Base-by-base conservation (phyloP, 2,888 invertebrate species). In the Ceriagrion tenellum region DNA sequence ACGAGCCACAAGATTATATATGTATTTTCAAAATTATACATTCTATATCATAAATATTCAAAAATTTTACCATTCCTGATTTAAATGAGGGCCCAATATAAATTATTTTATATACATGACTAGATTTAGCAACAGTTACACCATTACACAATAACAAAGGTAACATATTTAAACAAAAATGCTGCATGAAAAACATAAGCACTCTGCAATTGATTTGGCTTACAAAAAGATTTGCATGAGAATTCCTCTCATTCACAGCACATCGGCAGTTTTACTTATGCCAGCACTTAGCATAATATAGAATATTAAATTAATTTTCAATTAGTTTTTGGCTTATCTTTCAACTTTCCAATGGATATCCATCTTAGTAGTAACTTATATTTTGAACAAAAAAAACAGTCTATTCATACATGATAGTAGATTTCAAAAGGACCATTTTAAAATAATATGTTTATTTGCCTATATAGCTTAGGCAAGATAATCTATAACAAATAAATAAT, bases 121-220 rank as follows among this genome's bases (percentile, higher is more conserved):
- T 81, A 81, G 81, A 81, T 35, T 81, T 81, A 81, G 81, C 35
- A 81, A 81, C 81, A 81, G 35, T 69, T 69, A 69, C 69, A 69
- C 69, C n/a, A 69, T 35, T 35, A 81, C 81, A 81, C 81, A 81
- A 81, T 35, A 81, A 81, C 81, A 81, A 81, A 81, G 81, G 81
- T 81, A 81, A 81, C 81, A 81, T 81, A 81, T 81, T 35, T 13
- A 81, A 81, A 81, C 81, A 81, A 81, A 81, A 81, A 81, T 81
- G 35, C 81, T 35, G 81, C 30, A 35, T 81, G 81, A 81, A 81
- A 18, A 81, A 81, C 81, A 81, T 81, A 30, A 81, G 81, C 35
- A 81, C 35, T 81, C 81, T 69, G 81, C 35, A 81, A 81, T 81
- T 35, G 81, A 81, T 81, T 81, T 81, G 81, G 81, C 81, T 81